phyloP scores from a whole-genome alignment of 2,888 invertebrate species.

The Pristionchus arcanus region DNA sequence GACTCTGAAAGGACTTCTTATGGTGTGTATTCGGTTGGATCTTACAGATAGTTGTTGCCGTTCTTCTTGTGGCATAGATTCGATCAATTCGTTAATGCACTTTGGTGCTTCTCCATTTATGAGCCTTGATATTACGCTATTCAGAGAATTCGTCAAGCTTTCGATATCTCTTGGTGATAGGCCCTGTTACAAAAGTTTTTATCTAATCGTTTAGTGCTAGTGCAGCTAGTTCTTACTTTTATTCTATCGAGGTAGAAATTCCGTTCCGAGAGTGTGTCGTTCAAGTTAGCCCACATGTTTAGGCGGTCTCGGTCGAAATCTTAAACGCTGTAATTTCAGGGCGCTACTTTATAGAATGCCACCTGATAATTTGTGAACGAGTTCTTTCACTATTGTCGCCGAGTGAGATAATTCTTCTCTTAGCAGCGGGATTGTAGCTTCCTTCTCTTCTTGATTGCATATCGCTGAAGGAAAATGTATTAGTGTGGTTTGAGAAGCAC shows the following conservation, averaged over 20 bases:
- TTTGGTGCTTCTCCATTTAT: not conserved
- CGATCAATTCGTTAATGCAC: not conserved
- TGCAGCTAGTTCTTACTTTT: slow-evolving; percentile 58
- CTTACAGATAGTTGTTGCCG: not conserved
- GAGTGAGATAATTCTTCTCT: not conserved
- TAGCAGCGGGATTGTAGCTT: not conserved
- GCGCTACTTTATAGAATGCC: not conserved
- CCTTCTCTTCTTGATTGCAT: not conserved
- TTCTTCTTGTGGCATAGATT: not conserved
- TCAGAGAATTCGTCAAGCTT: not conserved
- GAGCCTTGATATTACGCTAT: not conserved
- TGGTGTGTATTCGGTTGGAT: not conserved
- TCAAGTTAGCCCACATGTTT: slow-evolving; percentile 66
- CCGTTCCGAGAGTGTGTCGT: slow-evolving; percentile 61
- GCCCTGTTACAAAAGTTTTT: not conserved
- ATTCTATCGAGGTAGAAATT: slow-evolving; percentile 62
- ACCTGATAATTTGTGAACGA: not conserved
- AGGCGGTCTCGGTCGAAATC: slow-evolving; percentile 62
- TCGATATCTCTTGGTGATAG: not conserved
- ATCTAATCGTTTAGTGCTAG: not conserved
- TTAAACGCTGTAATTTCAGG: not conserved
- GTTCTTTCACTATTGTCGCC: not conserved
- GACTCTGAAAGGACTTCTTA: not conserved
- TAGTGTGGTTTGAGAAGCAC: not conserved
- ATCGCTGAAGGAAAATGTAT: not conserved